Evolutionary conservation across 2,797 vertebrate species (phyloP).

Genomic region (Bradypodion pumilum): DNA sequence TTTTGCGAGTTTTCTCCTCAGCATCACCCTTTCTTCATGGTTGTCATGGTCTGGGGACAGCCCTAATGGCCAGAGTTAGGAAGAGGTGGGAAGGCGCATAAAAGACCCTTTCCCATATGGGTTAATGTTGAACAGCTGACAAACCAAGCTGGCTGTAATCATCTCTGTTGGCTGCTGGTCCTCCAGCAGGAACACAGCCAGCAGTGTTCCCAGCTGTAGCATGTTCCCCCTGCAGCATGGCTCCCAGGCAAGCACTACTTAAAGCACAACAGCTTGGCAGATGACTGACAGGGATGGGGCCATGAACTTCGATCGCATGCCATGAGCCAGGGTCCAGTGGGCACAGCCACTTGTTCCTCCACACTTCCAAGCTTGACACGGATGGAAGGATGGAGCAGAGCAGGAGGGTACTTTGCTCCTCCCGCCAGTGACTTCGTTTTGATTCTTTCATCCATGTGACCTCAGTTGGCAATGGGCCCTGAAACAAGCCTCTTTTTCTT

Average conservation of each 20-base stretch:
- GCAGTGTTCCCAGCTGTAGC: neutral
- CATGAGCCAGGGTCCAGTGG: neutral
- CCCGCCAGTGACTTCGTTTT: neutral
- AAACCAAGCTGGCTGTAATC: neutral
- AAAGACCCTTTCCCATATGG: conserved; percentile 7
- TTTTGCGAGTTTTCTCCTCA: neutral
- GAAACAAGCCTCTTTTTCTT: conserved; percentile 26
- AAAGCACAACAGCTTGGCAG: neutral
- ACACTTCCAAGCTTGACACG: neutral
- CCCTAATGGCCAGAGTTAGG: neutral
- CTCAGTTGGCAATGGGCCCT: conserved; percentile 39
- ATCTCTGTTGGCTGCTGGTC: neutral
- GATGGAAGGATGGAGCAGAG: neutral
- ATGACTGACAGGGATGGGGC: neutral
- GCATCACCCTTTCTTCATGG: neutral
- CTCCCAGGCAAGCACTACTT: conserved; percentile 11
- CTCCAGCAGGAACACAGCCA: neutral
- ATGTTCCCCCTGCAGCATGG: neutral
- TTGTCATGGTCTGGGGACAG: neutral
- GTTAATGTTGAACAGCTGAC: conserved; percentile 11
- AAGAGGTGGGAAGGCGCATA: neutral
- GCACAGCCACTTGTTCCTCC: neutral
- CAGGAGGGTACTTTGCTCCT: neutral
- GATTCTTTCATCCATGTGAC: conserved; percentile 35
- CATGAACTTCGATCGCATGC: neutral